A percentile compares a stretch with the other conserved stretches of the same genome.
These are phyloP conservation scores for Amphiprion clarkii DNA, from an alignment of 2,797 vertebrate species.

Conservation along the genomic window DNA sequence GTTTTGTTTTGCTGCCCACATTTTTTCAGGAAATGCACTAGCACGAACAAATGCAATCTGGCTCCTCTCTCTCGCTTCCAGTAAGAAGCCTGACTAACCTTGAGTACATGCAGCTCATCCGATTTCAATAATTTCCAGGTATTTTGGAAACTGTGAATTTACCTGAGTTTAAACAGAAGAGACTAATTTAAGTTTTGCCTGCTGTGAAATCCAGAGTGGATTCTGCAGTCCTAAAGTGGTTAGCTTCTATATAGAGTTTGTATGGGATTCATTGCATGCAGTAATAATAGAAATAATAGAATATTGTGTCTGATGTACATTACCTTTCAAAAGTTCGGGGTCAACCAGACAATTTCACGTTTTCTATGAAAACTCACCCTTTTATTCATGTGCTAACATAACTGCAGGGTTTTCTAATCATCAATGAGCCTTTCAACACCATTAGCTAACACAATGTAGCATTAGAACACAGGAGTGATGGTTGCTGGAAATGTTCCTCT, in stretches of 20 bases:
- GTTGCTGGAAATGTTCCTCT: too few relatives aligned
- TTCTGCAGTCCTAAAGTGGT: neutral
- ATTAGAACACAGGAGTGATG: too few relatives aligned
- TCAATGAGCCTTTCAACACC: too few relatives aligned
- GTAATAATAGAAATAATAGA: too few relatives aligned
- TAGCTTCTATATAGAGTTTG: neutral
- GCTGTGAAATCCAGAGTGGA: neutral
- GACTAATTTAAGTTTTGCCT: neutral
- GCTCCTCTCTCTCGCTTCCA: neutral
- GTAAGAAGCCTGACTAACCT: neutral
- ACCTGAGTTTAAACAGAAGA: neutral
- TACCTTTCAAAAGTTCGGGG: too few relatives aligned
- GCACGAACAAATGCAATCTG: neutral
- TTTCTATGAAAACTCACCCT: too few relatives aligned
- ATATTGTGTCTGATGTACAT: too few relatives aligned
- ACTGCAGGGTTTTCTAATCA: too few relatives aligned
- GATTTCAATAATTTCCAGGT: neutral
- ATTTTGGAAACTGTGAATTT: neutral
- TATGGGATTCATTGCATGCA: too few relatives aligned
- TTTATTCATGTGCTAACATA: too few relatives aligned
- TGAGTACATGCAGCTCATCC: neutral
- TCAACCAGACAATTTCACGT: too few relatives aligned
- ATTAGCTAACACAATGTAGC: too few relatives aligned
- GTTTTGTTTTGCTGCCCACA: neutral
- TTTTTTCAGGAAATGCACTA: neutral